These are phyloP conservation scores for Halichondria panicea DNA, from an alignment of 37 sponge, comb jelly and placozoan species.

Conservation along the genomic window DNA sequence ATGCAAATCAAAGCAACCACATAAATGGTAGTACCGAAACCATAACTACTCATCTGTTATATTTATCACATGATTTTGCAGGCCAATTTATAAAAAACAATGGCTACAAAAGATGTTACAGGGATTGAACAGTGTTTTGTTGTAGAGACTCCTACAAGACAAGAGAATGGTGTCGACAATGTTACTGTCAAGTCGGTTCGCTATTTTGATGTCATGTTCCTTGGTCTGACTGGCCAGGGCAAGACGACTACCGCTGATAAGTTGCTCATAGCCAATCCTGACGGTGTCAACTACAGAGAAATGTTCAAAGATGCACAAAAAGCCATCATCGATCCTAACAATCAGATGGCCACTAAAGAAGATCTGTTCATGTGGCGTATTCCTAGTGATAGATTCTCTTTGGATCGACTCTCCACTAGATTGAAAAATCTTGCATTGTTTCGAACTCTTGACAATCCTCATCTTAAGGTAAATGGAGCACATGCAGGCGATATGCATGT, in stretches of 20 bases:
- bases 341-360: not conserved
- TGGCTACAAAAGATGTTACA: no score
- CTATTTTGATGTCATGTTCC: slow-evolving; percentile 31
- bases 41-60: no score
- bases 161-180: not conserved
- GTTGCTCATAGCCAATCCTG: slow-evolving; percentile 23
- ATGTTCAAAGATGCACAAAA: not conserved
- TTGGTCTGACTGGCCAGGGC: slow-evolving; percentile 43
- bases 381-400: not conserved
- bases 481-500: not conserved
- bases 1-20: no score
- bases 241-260: slow-evolving; percentile 51
- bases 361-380: not conserved
- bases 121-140: no score
- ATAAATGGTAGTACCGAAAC: no score
- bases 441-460: not conserved
- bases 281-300: not conserved
- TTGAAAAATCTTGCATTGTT: not conserved
- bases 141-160: no score
- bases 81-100: no score
- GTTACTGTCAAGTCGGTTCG: not conserved
- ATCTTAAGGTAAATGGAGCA: not conserved
- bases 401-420: not conserved
- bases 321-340: not conserved
- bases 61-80: no score